Evolutionary conservation across 2,797 vertebrate species (phyloP).

Genomic region (Sebastes taczanowskii): DNA sequence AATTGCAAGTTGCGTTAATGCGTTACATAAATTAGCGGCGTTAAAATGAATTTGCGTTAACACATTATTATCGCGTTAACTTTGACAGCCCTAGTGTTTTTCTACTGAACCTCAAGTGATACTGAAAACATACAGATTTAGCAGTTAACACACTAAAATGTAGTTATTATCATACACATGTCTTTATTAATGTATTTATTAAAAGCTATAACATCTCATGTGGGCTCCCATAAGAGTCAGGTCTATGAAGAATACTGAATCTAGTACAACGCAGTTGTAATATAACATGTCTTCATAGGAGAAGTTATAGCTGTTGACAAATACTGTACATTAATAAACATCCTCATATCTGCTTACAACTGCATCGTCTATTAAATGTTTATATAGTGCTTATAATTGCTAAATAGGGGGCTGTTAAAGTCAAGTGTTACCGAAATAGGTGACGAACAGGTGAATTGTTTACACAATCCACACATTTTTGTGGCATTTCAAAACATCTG

Average conservation of each 20-base stretch:
- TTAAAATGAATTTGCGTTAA: too few species aligned
- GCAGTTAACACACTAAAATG: not conserved
- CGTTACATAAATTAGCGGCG: too few species aligned
- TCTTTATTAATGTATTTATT: not conserved
- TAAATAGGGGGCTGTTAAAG: not conserved
- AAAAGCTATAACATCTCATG: not conserved
- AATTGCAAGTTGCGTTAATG: too few species aligned
- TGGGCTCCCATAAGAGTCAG: not conserved
- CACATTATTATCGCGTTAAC: too few species aligned
- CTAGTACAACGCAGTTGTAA: not conserved
- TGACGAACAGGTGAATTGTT: conserved; percentile 29
- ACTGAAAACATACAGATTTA: not conserved
- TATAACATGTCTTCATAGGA: not conserved
- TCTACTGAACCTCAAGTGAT: not conserved
- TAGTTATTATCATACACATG: not conserved
- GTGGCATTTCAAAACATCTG: conserved; percentile 33
- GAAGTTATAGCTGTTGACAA: not conserved
- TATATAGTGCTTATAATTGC: not conserved
- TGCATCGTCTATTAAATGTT: not conserved
- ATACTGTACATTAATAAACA: not conserved
- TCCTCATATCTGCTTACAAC: not conserved
- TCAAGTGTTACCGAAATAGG: not conserved
- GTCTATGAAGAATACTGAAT: not conserved
- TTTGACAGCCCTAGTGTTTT: not conserved
- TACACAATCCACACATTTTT: conserved; percentile 22